These are phyloP conservation scores for Sciaenops ocellatus DNA, from an alignment of 2,797 vertebrate genomes.

Conservation along the genomic window DNA sequence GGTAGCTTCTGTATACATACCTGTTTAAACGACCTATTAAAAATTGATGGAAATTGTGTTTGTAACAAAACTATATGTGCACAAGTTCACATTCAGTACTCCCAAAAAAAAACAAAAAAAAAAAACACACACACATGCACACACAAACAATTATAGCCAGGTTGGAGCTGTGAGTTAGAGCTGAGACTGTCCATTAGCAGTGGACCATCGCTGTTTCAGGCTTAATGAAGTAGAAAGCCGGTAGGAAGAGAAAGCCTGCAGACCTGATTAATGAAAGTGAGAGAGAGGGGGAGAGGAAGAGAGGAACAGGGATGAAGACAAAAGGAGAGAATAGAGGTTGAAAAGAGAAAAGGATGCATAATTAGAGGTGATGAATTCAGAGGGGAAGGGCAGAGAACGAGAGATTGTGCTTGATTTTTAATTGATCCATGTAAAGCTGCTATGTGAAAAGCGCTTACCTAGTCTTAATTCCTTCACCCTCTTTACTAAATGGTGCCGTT, in stretches of 20 bases:
- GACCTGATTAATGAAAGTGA: slow-evolving; percentile 71
- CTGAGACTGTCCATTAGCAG: slow-evolving; percentile 74
- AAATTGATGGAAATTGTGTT: background rate
- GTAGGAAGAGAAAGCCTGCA: slow-evolving; percentile 61
- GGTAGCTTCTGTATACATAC: background rate
- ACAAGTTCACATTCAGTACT: background rate
- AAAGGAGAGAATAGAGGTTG: slow-evolving; percentile 3
- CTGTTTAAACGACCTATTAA: slow-evolving; percentile 16
- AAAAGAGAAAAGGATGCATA: slow-evolving; percentile 39
- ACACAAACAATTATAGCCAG: slow-evolving; percentile 44
- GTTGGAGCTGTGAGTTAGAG: slow-evolving; percentile 66
- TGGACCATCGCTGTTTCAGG: slow-evolving; percentile 65
- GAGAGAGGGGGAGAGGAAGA: slow-evolving; percentile 12
- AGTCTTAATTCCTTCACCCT: slow-evolving; percentile 47
- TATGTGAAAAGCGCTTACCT: slow-evolving; percentile 48
- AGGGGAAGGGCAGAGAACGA: slow-evolving; percentile 24
- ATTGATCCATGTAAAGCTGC: slow-evolving; percentile 65
- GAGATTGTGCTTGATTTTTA: slow-evolving; percentile 43
- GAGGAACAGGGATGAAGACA: slow-evolving; percentile 19
- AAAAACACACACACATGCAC: background rate
- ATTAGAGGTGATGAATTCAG: slow-evolving; percentile 56
- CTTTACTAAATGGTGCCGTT: slow-evolving; percentile 46
- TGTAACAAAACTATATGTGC: slow-evolving; percentile 11
- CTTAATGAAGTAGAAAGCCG: slow-evolving; percentile 80
- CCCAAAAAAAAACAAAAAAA: background rate